Percentiles rank a stretch among this genome's conserved stretches.
Evolutionary conservation across 2,888 invertebrate genomes (phyloP).

Genomic region (Latrodectus elegans): DNA sequence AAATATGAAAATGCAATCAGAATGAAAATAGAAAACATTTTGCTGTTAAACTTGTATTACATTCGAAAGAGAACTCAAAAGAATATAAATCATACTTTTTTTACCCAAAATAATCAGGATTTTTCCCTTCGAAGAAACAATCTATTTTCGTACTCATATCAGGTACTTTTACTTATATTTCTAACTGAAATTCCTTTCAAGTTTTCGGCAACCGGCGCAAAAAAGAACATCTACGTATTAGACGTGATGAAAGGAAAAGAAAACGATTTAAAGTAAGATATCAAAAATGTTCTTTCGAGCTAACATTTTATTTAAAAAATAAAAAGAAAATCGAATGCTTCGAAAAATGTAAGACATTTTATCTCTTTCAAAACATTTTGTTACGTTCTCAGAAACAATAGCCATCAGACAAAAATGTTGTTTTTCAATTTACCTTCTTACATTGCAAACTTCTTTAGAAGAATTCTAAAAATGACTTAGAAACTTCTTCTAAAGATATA

Average conservation of each 20-base stretch:
- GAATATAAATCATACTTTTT: too few relatives aligned
- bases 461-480: slow-evolving; percentile 6
- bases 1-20: too few relatives aligned
- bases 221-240: background rate
- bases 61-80: too few relatives aligned
- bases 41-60: too few relatives aligned
- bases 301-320: background rate
- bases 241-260: slow-evolving; percentile 2
- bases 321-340: background rate
- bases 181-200: too few relatives aligned
- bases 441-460: background rate
- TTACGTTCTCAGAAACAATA: slow-evolving; percentile 1
- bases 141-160: too few relatives aligned
- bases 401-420: slow-evolving; percentile 25
- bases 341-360: slow-evolving; percentile 3
- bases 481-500: slow-evolving; percentile 32
- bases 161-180: too few relatives aligned
- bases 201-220: too few relatives aligned
- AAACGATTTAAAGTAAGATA: slow-evolving; percentile 3
- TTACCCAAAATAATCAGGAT: too few relatives aligned
- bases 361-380: slow-evolving; percentile 5
- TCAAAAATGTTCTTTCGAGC: background rate
- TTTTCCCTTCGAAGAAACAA: too few relatives aligned
- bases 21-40: too few relatives aligned
- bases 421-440: slow-evolving; percentile 45